These are phyloP conservation scores for Drepanosiphum platanoidis DNA, from an alignment of 2,888 invertebrate species.

Conservation along the genomic window DNA sequence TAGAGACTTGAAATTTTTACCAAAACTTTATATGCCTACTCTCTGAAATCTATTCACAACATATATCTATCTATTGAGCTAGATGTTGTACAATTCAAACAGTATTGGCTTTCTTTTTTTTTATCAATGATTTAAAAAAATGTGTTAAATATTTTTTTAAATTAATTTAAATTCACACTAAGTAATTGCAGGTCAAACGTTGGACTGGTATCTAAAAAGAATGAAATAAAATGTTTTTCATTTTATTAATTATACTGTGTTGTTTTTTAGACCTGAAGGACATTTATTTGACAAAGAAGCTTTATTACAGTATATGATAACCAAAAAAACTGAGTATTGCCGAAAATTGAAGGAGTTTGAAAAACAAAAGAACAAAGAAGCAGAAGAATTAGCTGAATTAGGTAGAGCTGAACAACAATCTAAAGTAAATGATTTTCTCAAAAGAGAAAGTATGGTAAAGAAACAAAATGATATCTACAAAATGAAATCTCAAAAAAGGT, in stretches of 20 bases:
- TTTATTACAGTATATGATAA: conserved; percentile 91
- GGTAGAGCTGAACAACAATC: conserved; percentile 79
- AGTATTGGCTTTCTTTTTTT: no score
- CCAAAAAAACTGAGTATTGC: conserved; percentile 91
- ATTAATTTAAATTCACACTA: not conserved
- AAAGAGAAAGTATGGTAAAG: conserved; percentile 74
- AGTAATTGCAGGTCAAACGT: not conserved
- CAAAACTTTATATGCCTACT: no score
- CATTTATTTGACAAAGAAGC: conserved; percentile 97
- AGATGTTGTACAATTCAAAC: no score
- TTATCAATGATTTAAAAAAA: no score
- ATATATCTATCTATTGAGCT: no score
- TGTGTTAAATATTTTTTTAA: not conserved
- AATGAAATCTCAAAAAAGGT: conserved; percentile 62
- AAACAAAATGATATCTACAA: conserved; percentile 54
- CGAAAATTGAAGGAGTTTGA: conserved; percentile 92
- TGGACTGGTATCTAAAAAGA: not conserved
- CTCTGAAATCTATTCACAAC: no score
- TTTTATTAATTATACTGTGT: conserved; percentile 22
- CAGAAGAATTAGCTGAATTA: conserved; percentile 77
- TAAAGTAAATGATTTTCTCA: conserved; percentile 81
- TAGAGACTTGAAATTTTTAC: no score
- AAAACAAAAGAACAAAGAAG: conserved; percentile 81
- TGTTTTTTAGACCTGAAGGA: conserved; percentile 77
- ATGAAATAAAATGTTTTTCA: not conserved